These are phyloP conservation scores for Andrena cerasifolii DNA, from an alignment of 1,140 invertebrate genomes.

Conservation along the genomic window DNA sequence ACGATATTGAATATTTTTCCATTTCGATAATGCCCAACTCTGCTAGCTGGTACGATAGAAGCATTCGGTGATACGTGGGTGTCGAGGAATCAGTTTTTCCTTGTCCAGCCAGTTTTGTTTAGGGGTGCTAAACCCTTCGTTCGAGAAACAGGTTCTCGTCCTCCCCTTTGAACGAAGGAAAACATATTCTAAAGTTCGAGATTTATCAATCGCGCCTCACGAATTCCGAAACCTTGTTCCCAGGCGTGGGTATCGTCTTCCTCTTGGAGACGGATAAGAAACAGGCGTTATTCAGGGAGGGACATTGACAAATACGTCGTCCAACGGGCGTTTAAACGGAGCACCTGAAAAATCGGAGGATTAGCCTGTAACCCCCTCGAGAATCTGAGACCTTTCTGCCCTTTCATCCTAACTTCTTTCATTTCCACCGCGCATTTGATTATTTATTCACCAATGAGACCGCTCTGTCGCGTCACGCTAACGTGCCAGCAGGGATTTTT, in stretches of 20 bases:
- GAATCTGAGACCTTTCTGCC: constrained; percentile 20
- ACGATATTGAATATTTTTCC: too few relatives aligned
- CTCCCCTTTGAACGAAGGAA: constrained; percentile 45
- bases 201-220: constrained; percentile 65
- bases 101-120: neutral
- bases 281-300: constrained; percentile 67
- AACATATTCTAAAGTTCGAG: constrained; percentile 58
- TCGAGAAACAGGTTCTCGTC: constrained; percentile 57
- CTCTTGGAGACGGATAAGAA: constrained; percentile 16
- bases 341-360: constrained; percentile 75
- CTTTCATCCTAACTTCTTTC: constrained; percentile 18
- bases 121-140: constrained; percentile 60
- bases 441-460: too few relatives aligned
- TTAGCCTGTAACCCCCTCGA: constrained; percentile 59
- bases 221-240: constrained; percentile 46
- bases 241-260: constrained; percentile 47
- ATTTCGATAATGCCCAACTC: too few relatives aligned
- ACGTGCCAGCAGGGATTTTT: too few relatives aligned
- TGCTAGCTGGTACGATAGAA: neutral
- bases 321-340: constrained; percentile 48
- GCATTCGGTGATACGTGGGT: neutral
- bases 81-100: neutral
- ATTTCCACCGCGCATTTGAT: neutral
- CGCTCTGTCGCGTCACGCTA: too few relatives aligned
- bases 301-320: constrained; percentile 74